Evolutionary conservation across 2,888 invertebrate species (phyloP).

Genomic region (Pseudococcus jackbeardsleyi): DNA sequence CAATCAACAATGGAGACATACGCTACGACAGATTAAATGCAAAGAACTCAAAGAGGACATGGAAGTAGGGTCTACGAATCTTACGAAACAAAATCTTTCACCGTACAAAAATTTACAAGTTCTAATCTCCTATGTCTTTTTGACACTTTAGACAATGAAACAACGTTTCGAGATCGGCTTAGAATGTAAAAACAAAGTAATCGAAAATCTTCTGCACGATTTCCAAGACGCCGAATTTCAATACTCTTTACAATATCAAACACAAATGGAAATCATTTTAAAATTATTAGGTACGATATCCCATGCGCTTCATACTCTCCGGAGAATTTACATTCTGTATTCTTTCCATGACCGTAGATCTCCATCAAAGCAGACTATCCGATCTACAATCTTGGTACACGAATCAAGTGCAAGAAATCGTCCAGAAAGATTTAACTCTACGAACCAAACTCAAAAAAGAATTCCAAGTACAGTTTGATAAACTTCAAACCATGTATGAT

Average conservation of each 20-base stretch:
- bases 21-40: conserved; percentile 82
- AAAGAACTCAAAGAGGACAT: conserved; percentile 81
- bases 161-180: conserved; percentile 76
- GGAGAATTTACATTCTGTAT: neutral
- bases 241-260: conserved; percentile 80
- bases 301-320: neutral
- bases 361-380: conserved; percentile 29
- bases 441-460: conserved; percentile 8
- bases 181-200: conserved; percentile 78
- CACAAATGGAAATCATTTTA: conserved; percentile 80
- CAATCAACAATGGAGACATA: conserved; percentile 86
- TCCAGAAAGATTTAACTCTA: neutral
- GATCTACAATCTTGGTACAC: conserved; percentile 44
- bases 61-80: conserved; percentile 71
- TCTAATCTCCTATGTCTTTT: neutral
- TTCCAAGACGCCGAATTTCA: conserved; percentile 81
- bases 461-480: conserved; percentile 4
- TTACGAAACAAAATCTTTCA: neutral
- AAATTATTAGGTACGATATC: conserved; percentile 76
- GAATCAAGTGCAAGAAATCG: conserved; percentile 36
- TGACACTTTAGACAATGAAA: conserved; percentile 72
- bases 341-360: neutral
- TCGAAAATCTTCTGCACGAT: conserved; percentile 76
- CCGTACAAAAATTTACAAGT: neutral
- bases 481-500: conserved; percentile 5